Conservation (phyloP, 2,888 invertebrate species). For the Ophion slaviceki region DNA sequence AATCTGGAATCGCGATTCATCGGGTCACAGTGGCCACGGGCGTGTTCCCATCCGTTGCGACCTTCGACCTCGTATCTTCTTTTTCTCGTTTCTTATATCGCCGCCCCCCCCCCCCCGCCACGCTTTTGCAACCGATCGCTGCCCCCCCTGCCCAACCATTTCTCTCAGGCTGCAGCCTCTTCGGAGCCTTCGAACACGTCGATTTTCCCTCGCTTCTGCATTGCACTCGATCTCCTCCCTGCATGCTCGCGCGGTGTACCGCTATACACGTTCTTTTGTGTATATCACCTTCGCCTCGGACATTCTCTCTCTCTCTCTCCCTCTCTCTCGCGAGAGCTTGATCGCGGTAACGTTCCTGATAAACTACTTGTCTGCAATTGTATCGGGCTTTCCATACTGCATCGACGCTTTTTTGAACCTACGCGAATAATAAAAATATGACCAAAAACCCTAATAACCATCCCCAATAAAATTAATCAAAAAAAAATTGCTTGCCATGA, state of each 20-base stretch:
- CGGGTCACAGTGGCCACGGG: constrained; percentile 72
- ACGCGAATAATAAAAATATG: not conserved
- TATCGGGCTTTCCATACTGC: not conserved
- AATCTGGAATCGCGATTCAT: constrained; percentile 32
- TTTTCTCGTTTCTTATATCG: constrained; percentile 55
- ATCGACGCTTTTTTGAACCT: not conserved
- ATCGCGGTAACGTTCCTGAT: constrained; percentile 15
- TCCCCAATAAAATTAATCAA: too few relatives aligned
- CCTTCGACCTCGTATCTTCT: constrained; percentile 78
- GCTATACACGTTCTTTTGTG: constrained; percentile 71
- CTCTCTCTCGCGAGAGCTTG: constrained; percentile 3
- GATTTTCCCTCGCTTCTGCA: constrained; percentile 62
- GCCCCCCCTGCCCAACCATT: not conserved
- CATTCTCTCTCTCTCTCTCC: constrained; percentile 22
- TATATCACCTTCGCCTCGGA: constrained; percentile 43
- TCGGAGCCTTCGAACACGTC: constrained; percentile 64
- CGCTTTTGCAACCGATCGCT: constrained; percentile 41
- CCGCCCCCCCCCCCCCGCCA: constrained; percentile 19
- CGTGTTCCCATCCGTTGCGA: constrained; percentile 80
- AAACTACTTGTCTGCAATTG: not conserved
- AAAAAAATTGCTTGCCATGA: too few relatives aligned
- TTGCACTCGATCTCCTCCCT: constrained; percentile 72
- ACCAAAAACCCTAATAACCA: not conserved
- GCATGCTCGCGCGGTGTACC: constrained; percentile 71
- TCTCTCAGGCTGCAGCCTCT: constrained; percentile 15